phyloP scores from a whole-genome alignment of 2,888 invertebrate genomes.

The Lomographa bimaculata region DNA sequence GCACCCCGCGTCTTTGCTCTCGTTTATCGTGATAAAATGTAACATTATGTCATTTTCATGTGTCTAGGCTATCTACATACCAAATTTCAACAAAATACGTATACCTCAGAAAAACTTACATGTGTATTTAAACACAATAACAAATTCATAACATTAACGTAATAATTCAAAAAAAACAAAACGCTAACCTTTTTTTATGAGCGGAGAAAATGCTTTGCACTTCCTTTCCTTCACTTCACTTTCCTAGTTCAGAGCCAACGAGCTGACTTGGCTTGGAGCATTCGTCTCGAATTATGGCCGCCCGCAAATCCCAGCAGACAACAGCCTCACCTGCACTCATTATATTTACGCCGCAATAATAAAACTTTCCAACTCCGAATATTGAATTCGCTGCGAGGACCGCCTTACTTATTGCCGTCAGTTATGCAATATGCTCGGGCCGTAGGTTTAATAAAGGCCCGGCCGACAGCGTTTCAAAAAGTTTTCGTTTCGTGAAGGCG shows the following conservation, averaged over 20 bases:
- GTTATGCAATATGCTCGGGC: conserved; percentile 75
- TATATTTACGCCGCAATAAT: conserved; percentile 82
- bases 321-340: conserved; percentile 80
- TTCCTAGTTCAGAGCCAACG: conserved; percentile 61
- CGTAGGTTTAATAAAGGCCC: conserved; percentile 73
- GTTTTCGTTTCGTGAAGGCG: conserved; percentile 78
- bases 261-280: conserved; percentile 50
- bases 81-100: too few species aligned
- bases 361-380: conserved; percentile 81
- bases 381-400: conserved; percentile 77
- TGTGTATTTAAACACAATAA: too few species aligned
- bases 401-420: conserved; percentile 79
- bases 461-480: conserved; percentile 72
- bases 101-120: too few species aligned
- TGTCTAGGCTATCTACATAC: too few species aligned
- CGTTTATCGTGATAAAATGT: too few species aligned
- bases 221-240: too few species aligned
- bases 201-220: too few species aligned
- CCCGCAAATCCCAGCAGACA: conserved; percentile 74
- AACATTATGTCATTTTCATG: too few species aligned
- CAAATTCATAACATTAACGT: too few species aligned
- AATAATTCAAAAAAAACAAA: too few species aligned
- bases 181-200: too few species aligned
- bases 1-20: too few species aligned
- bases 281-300: conserved; percentile 54